Conservation (phyloP, 53 echinoderm and acorn worm species). For the Crossaster papposus region DNA sequence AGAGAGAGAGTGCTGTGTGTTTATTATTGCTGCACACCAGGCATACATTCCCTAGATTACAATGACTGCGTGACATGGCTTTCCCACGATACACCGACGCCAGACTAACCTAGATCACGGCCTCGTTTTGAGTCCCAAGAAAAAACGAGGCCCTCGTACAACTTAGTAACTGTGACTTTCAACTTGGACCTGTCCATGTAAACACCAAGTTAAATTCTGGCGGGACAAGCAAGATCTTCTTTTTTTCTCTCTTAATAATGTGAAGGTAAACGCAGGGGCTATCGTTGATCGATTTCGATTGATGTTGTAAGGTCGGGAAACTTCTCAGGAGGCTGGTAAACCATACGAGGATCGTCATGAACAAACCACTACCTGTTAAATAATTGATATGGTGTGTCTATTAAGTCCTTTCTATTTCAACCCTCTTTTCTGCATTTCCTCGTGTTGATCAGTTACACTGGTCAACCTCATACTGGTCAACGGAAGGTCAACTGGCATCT, state of each 20-base stretch:
- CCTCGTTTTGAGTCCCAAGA: neutral
- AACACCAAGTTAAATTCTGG: neutral
- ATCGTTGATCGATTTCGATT: constrained; percentile 10
- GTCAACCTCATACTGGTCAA: neutral
- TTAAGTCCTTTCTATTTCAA: neutral
- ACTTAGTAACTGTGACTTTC: neutral
- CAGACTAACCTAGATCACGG: neutral
- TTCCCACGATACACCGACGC: constrained; percentile 52
- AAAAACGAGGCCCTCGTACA: neutral
- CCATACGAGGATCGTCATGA: neutral
- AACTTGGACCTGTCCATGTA: neutral
- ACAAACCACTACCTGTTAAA: neutral
- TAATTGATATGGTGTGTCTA: neutral
- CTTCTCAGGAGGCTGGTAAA: neutral
- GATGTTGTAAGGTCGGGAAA: neutral
- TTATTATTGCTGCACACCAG: constrained; percentile 47
- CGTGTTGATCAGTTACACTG: neutral
- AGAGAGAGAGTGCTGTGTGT: constrained; percentile 22
- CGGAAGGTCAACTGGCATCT: neutral
- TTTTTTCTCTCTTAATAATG: neutral
- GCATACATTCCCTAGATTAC: constrained; percentile 36
- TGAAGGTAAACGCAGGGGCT: neutral
- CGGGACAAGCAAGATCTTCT: neutral
- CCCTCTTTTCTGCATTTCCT: neutral
- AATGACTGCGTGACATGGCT: constrained; percentile 13